A percentile compares a stretch with the other conserved stretches of the same genome.
Conservation (phyloP, 2,797 vertebrate genomes). For the Neosalanx taihuensis region DNA sequence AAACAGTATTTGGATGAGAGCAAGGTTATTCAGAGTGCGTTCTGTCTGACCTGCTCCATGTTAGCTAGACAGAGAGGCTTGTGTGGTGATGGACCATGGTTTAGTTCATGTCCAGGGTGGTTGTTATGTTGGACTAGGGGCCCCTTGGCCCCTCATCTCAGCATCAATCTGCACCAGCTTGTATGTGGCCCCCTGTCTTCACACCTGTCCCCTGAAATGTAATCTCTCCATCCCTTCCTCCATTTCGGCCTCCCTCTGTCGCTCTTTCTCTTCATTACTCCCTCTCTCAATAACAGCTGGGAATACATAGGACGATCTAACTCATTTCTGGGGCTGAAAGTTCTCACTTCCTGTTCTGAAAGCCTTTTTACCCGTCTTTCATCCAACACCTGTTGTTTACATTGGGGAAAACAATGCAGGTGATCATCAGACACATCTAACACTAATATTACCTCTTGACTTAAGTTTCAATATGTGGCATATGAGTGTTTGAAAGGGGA, state of each 20-base stretch:
- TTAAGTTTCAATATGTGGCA: conserved; percentile 39
- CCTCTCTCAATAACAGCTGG: neutral
- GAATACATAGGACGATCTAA: neutral
- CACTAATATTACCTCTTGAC: conserved; percentile 51
- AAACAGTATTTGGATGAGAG: neutral
- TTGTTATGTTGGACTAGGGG: neutral
- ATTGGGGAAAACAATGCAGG: conserved; percentile 48
- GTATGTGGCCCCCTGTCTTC: neutral
- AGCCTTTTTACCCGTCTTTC: conserved; percentile 25
- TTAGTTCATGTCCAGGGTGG: neutral
- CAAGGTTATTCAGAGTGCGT: neutral
- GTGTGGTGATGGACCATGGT: neutral
- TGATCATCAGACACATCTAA: conserved; percentile 43
- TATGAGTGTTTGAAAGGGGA: conserved; percentile 41
- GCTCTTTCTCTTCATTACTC: neutral
- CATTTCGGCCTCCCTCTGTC: neutral
- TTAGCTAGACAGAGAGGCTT: neutral
- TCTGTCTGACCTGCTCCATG: neutral
- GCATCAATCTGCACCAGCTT: neutral
- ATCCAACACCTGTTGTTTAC: conserved; percentile 67
- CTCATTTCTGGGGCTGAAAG: conserved; percentile 43
- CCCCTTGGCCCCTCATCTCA: neutral
- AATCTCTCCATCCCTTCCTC: conserved; percentile 1
- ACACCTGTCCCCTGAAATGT: neutral
- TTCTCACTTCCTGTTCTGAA: conserved; percentile 40